These are phyloP conservation scores for Porites australiensis DNA, from an alignment of 64 coral and sea anemone species.

Conservation along the genomic window DNA sequence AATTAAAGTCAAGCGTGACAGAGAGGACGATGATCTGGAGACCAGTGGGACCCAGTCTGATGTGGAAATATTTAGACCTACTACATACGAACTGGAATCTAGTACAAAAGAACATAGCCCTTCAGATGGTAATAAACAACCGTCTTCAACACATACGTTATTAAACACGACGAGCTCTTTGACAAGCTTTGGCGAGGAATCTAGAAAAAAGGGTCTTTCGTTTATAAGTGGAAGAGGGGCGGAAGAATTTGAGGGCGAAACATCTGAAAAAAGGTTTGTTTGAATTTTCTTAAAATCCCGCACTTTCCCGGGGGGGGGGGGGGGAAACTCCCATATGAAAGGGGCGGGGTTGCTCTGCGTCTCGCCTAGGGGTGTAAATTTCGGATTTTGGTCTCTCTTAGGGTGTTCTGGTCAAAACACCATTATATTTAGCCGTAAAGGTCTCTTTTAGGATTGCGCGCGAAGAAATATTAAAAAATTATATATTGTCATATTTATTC, in stretches of 20 bases:
- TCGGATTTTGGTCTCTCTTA: too few species aligned
- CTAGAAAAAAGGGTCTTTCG: neutral
- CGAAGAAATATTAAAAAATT: too few species aligned
- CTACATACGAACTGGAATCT: neutral
- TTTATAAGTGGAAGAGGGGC: slow-evolving; percentile 19
- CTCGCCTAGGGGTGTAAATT: too few species aligned
- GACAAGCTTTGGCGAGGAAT: neutral
- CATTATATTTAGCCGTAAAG: too few species aligned
- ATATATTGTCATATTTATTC: too few species aligned
- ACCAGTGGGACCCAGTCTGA: neutral
- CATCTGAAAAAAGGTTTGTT: slow-evolving; percentile 11
- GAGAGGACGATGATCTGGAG: neutral
- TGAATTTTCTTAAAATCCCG: neutral
- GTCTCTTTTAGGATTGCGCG: too few species aligned
- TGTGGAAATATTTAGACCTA: neutral
- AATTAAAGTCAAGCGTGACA: slow-evolving; percentile 3
- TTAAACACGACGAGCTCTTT: neutral
- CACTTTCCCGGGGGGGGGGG: too few species aligned
- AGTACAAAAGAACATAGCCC: neutral
- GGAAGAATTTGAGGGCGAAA: neutral
- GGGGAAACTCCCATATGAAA: too few species aligned
- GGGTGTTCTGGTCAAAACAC: too few species aligned
- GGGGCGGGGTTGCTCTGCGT: too few species aligned
- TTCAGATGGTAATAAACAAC: neutral
- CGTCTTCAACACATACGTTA: neutral